phyloP scores from a whole-genome alignment of 2,797 vertebrate genomes.

The Aselliscus stoliczkanus region DNA sequence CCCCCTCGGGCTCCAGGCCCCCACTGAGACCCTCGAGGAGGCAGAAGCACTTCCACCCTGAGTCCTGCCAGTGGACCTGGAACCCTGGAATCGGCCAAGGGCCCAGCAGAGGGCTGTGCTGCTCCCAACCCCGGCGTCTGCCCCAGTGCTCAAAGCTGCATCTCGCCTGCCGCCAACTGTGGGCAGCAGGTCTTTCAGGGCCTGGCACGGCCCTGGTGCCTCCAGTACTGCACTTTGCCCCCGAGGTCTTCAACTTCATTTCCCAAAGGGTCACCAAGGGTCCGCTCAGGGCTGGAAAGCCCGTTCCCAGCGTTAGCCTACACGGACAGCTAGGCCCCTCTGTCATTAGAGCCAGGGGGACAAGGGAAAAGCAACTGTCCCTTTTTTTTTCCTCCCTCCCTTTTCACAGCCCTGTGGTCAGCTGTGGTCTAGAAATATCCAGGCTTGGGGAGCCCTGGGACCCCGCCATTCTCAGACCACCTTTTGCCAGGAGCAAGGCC shows the following conservation, averaged over 20 bases:
- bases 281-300: slow-evolving; percentile 10
- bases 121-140: background rate
- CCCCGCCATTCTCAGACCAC: background rate
- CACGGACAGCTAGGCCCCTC: background rate
- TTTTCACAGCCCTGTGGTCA: background rate
- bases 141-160: background rate
- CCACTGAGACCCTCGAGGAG: slow-evolving; percentile 45
- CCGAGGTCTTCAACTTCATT: slow-evolving; percentile 24
- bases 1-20: slow-evolving; percentile 66
- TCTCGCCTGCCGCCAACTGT: background rate
- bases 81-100: background rate
- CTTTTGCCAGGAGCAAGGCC: background rate
- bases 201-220: background rate
- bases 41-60: slow-evolving; percentile 48
- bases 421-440: background rate
- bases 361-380: background rate
- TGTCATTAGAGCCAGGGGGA: background rate
- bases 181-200: background rate
- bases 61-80: slow-evolving; percentile 1
- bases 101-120: background rate
- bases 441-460: background rate
- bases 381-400: background rate
- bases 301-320: background rate
- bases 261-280: background rate
- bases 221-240: slow-evolving; percentile 60